Percentiles rank a stretch among this genome's conserved stretches.
These are phyloP conservation scores for Ichneumoninae sp. DNA, from an alignment of 2,888 invertebrate species.

Conservation along the genomic window DNA sequence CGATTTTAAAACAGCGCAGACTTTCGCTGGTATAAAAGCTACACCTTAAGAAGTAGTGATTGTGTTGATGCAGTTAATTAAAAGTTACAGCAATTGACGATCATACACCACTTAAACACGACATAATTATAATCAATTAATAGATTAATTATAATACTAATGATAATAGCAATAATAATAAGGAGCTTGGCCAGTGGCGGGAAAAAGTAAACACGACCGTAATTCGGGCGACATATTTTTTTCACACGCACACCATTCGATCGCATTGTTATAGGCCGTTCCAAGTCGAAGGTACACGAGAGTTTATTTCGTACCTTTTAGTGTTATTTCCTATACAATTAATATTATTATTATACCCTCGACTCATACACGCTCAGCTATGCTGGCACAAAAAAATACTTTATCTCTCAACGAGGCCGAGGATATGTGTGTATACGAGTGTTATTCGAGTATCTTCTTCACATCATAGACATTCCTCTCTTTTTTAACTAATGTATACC, in stretches of 20 bases:
- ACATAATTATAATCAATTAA: slow-evolving; percentile 40
- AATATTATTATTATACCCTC: slow-evolving; percentile 59
- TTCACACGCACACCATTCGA: slow-evolving; percentile 14
- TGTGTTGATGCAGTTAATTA: slow-evolving; percentile 76
- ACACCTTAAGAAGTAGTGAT: slow-evolving; percentile 80
- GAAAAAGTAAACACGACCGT: slow-evolving; percentile 38
- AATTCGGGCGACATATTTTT: slow-evolving; percentile 4
- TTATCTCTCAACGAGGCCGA: slow-evolving; percentile 67
- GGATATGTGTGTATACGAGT: slow-evolving; percentile 65
- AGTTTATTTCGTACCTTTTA: slow-evolving; percentile 48
- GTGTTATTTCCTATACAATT: slow-evolving; percentile 40
- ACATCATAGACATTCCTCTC: slow-evolving; percentile 19
- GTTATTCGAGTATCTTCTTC: slow-evolving; percentile 48
- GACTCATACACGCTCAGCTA: slow-evolving; percentile 55
- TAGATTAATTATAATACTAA: slow-evolving; percentile 26
- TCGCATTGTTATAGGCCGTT: slow-evolving; percentile 59
- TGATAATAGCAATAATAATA: slow-evolving; percentile 30
- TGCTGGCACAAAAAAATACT: slow-evolving; percentile 71
- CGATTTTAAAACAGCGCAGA: slow-evolving; percentile 47
- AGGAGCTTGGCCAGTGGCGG: slow-evolving; percentile 51
- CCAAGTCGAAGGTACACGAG: slow-evolving; percentile 64
- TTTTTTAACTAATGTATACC: background rate
- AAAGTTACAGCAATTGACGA: slow-evolving; percentile 78
- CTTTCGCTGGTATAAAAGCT: slow-evolving; percentile 77
- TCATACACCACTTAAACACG: slow-evolving; percentile 62